Conservation (phyloP, 2,797 vertebrate genomes). For the Anguilla obscura region DNA sequence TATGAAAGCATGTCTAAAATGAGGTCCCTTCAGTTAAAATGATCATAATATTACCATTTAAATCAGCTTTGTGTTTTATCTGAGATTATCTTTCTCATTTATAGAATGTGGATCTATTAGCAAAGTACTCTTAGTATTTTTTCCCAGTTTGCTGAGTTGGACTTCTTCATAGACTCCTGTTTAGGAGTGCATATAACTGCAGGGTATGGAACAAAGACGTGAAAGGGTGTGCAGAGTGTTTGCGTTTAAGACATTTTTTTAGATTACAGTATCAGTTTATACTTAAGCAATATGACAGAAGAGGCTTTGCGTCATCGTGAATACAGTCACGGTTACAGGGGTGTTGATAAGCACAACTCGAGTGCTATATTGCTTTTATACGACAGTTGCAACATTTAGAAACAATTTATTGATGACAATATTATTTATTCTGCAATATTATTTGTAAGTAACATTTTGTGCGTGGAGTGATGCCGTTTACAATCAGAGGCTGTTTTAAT, state of each 20-base stretch:
- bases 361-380: background rate
- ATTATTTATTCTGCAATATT: background rate
- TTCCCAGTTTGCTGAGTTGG: background rate
- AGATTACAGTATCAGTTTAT: background rate
- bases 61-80: too few relatives aligned
- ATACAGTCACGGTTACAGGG: background rate
- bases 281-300: background rate
- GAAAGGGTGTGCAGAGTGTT: background rate
- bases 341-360: background rate
- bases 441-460: background rate
- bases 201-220: background rate
- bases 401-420: background rate
- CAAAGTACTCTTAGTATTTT: background rate
- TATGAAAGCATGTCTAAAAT: too few relatives aligned
- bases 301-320: background rate
- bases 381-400: background rate
- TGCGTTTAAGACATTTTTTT: background rate
- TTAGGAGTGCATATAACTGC: background rate
- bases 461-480: too few relatives aligned
- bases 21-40: too few relatives aligned
- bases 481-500: background rate
- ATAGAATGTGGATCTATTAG: background rate
- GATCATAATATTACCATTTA: background rate
- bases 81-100: too few relatives aligned
- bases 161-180: background rate